Evolutionary conservation across 2,113 vertebrate genomes (phyloP), one percentile per base, ranked within the genome.

Genomic region (Petrocephalus microphthalmus): DNA sequence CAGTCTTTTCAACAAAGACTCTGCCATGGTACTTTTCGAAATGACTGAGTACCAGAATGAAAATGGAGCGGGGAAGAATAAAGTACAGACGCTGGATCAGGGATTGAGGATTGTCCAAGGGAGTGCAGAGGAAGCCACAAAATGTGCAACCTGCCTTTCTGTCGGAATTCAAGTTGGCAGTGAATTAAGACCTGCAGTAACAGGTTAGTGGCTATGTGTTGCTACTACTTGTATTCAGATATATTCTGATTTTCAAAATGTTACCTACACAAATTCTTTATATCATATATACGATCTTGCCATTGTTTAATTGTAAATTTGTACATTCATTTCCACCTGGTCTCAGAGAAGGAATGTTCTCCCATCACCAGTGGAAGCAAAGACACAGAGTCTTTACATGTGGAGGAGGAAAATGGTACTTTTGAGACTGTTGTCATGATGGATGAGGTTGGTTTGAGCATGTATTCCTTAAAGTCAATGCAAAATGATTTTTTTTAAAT

Each of bases 311-410:
- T 52, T 84, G 29, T 51, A 87, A 37, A 10, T 1, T 54, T 89
- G 13, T 13, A 6, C 64, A 93, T 33, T 42, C 54, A 60, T 7
- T 1, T 56, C 5, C 7, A 57, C 10, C 47, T 85, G 22, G 90
- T 90, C 2, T 19, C 71, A 0, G 91, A 87, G 85, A 92, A 93
- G 60, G 92, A 91, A 86, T 86, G 91, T 6, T 92, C 92, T 0
- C 92, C 93, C 0, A 91, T 92, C 51, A 71, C 93, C 37, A 91
- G 92, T 7, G 91, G 94, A 82, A 93, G 92, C 91, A 92, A 93
- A 88, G 91, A 60, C 56, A 90, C 84, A 56, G 91, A 92, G 90
- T 54, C 0, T 91, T 89, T 37, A 19, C 71, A 25, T 49, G 52
- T 42, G 3, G 87, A 49, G n/a, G 78, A 83, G 37, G 78, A 83